Conservation (phyloP, 2,113 vertebrate species). For the Zeus faber region DNA sequence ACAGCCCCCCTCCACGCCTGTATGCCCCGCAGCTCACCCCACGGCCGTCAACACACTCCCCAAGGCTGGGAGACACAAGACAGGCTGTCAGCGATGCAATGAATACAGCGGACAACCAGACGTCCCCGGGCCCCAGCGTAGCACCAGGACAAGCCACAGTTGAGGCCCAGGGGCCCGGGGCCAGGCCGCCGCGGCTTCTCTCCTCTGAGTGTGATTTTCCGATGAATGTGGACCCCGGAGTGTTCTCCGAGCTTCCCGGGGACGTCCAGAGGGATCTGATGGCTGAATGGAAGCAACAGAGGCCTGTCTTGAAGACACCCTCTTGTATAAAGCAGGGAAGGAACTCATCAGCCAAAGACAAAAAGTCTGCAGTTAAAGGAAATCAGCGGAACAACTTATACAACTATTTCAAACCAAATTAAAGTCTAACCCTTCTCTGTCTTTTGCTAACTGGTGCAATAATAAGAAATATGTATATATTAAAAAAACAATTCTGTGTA, state of each 20-base stretch:
- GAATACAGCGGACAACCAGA: not conserved
- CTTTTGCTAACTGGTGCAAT: not conserved
- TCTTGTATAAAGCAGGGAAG: slow-evolving; percentile 45
- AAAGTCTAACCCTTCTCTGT: not conserved
- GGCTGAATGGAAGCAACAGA: slow-evolving; percentile 78
- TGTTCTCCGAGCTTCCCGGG: slow-evolving; percentile 83
- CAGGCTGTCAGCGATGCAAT: not conserved
- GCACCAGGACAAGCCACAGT: not conserved
- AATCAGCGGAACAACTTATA: slow-evolving; percentile 72
- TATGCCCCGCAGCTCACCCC: not conserved
- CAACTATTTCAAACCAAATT: slow-evolving; percentile 79
- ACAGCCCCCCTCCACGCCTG: not conserved
- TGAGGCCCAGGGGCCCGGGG: not conserved
- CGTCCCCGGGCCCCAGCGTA: not conserved
- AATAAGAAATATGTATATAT: too few species aligned
- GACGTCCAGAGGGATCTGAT: slow-evolving; percentile 81
- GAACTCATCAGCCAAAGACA: slow-evolving; percentile 43
- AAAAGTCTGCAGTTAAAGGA: slow-evolving; percentile 35
- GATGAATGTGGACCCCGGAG: slow-evolving; percentile 73
- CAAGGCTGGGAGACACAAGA: not conserved
- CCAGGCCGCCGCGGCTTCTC: slow-evolving; percentile 9
- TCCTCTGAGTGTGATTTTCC: slow-evolving; percentile 70
- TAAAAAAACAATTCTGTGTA: too few species aligned
- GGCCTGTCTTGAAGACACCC: slow-evolving; percentile 43
- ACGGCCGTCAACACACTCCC: not conserved